Conservation (phyloP, 2,113 vertebrate genomes). For the Corythornis cristatus region DNA sequence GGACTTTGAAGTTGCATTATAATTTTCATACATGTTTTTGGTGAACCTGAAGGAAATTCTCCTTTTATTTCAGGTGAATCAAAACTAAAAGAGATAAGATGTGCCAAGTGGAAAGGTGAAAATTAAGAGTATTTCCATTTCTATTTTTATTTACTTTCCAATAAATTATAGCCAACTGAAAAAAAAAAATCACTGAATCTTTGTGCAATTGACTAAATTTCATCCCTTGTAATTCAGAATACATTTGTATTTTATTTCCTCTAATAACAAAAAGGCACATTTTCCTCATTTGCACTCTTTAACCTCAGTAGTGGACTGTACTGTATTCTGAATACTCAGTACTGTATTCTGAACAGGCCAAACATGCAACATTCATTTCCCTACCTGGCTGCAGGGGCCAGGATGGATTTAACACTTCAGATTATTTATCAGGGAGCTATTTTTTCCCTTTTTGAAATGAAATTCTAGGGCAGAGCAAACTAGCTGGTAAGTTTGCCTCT, state of each 20-base stretch:
- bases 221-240: not conserved
- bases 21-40: not conserved
- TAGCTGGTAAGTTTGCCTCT: not conserved
- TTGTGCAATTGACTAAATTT: not conserved
- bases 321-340: not conserved
- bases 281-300: not conserved
- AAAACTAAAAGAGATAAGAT: not conserved
- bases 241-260: constrained; percentile 1
- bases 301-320: not conserved
- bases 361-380: constrained; percentile 18
- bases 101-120: not conserved
- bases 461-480: not conserved
- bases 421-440: not conserved
- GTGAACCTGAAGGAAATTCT: not conserved
- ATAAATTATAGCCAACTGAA: not conserved
- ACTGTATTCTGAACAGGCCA: not conserved
- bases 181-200: not conserved
- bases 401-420: constrained; percentile 8
- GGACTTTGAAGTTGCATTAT: not conserved
- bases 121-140: not conserved
- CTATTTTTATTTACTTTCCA: not conserved
- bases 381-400: not conserved
- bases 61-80: not conserved
- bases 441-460: not conserved
- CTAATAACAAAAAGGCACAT: not conserved